Base-by-base conservation (phyloP, 2,888 invertebrate species). In the Atrina japonica region DNA sequence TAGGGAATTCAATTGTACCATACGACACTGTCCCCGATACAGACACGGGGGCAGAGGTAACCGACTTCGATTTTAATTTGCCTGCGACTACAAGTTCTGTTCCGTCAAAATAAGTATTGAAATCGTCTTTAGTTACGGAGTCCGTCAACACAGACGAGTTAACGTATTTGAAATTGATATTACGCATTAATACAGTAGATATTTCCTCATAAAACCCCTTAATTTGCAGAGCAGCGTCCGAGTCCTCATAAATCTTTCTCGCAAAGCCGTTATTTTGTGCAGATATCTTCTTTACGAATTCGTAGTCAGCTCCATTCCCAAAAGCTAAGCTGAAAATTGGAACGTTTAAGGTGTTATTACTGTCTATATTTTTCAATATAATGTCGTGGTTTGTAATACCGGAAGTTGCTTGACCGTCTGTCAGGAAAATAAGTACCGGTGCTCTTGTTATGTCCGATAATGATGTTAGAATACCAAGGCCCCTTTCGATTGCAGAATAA, bases 161-260 rank as follows among this genome's bases (percentile, higher is more conserved):
- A 16, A 88, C 65, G 88, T 95, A 95, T 1, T 91, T 91, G 87
- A 95, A 94, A 18, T 92, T 92, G 67, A 95, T 93, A 82, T 94
- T 92, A 0, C 93, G 92, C 59, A 95, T 91, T 9, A 95, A 91
- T 0, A 95, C 95, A 1, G 94, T 94, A 0, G 95, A 93, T 67
- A 95, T 93, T 89, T 94, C 93, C 41, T 85, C 81, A 77, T 90
- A 91, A 78, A 91, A 94, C 86, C 93, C 93, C 58, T 92, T 91
- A 53, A 95, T 91, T 89, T 95, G 95, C 52, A 94, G 89, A 70
- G 93, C 92, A 0, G 95, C 94, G 87, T 95, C 95, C 0, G 94
- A 92, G 18, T 93, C 94, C 88, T 94, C 94, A 90, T 94, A 94
- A 78, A 95, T 94, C 88, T 94, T 93, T 3, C 94, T 91, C 81